Conservation (phyloP, 92 coral and sea anemone genomes). For the Porites divaricata region DNA sequence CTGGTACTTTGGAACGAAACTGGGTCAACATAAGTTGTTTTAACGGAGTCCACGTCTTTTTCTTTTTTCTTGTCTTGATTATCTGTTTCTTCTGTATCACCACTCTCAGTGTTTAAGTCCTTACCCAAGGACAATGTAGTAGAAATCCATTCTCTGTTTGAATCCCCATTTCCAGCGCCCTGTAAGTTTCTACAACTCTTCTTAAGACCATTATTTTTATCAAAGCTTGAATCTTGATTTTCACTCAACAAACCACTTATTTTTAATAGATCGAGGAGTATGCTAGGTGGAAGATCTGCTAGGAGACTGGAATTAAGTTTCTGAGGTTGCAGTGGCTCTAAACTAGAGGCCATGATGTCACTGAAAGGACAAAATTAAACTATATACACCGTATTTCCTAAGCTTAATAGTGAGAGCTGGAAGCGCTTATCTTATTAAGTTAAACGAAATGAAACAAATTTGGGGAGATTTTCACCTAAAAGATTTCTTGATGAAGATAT, state of each 20-base stretch:
- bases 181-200: background rate
- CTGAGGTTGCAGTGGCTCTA: slow-evolving; percentile 70
- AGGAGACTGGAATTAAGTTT: slow-evolving; percentile 70
- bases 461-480: too few species aligned
- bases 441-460: too few species aligned
- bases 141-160: background rate
- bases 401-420: too few species aligned
- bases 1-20: background rate
- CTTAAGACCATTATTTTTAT: background rate
- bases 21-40: background rate
- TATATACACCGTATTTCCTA: background rate
- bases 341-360: slow-evolving; percentile 63
- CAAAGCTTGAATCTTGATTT: background rate
- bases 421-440: too few species aligned
- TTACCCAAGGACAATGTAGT: background rate
- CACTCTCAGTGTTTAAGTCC: background rate
- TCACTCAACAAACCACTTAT: slow-evolving; percentile 68
- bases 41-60: background rate
- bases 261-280: slow-evolving; percentile 67
- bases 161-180: background rate
- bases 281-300: slow-evolving; percentile 51
- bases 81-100: background rate
- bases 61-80: background rate
- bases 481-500: too few species aligned
- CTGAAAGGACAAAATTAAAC: slow-evolving; percentile 29